Evolutionary conservation across 2,888 invertebrate species (phyloP).

Genomic region (Siphlonurus alternatus): DNA sequence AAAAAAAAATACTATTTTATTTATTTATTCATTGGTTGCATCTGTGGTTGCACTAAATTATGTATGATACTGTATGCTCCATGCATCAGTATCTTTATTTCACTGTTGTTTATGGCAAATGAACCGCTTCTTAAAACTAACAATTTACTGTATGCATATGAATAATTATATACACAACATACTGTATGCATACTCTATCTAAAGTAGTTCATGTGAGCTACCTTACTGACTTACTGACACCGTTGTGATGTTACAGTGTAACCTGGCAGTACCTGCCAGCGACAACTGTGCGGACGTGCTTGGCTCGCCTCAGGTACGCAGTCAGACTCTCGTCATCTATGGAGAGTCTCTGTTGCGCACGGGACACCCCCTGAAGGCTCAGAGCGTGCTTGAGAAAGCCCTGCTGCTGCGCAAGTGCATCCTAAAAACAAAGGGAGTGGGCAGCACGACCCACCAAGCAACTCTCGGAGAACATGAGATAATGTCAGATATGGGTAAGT

Average conservation of each 20-base stretch:
- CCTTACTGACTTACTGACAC: no score
- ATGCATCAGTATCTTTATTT: no score
- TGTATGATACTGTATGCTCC: no score
- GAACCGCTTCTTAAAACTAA: no score
- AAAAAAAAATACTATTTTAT: no score
- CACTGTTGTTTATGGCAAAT: no score
- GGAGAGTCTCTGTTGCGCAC: constrained; percentile 51
- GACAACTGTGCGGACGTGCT: constrained; percentile 46
- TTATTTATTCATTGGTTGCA: background rate
- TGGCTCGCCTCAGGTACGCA: constrained; percentile 44
- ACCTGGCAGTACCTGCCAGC: constrained; percentile 41
- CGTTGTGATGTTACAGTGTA: no score
- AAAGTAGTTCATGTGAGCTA: no score
- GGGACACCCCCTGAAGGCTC: constrained; percentile 48
- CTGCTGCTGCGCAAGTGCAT: constrained; percentile 45
- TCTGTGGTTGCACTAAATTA: no score
- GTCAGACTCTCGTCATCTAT: constrained; percentile 41
- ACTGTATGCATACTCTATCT: no score
- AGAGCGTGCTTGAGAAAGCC: constrained; percentile 44
- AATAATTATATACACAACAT: no score
- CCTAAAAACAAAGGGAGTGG: constrained; percentile 32
- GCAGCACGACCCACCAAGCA: constrained; percentile 22
- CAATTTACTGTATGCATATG: no score
- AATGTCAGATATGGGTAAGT: constrained; percentile 33
- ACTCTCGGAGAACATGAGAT: constrained; percentile 28